These are phyloP conservation scores for Coilia nasus DNA, from an alignment of 2,797 vertebrate species.

Conservation along the genomic window DNA sequence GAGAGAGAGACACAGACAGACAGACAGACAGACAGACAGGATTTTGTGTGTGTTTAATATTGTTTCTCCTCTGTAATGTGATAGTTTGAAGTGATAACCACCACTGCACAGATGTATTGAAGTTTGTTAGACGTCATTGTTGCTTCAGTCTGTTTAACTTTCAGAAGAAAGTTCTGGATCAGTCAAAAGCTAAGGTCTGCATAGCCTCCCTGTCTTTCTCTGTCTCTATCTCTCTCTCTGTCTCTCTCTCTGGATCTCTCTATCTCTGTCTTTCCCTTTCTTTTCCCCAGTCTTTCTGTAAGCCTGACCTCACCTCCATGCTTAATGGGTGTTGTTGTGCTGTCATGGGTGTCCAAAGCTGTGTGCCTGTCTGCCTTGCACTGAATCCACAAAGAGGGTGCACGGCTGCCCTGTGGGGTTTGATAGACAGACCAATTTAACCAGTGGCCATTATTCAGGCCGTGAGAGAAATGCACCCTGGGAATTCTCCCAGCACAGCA, in stretches of 20 bases:
- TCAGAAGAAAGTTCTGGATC: not conserved
- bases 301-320: not conserved
- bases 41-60: no score
- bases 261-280: no score
- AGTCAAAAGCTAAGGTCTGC: not conserved
- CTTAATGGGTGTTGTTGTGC: slow-evolving; percentile 6
- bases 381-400: slow-evolving; percentile 15
- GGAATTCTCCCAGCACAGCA: slow-evolving; percentile 32
- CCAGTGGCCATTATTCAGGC: slow-evolving; percentile 40
- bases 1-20: no score
- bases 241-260: not conserved
- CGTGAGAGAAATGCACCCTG: slow-evolving; percentile 26
- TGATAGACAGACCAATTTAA: slow-evolving; percentile 46
- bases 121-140: not conserved
- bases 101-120: not conserved
- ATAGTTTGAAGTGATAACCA: not conserved
- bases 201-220: no score
- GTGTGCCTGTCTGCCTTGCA: not conserved
- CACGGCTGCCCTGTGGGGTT: not conserved
- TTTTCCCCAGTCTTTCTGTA: not conserved
- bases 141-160: not conserved
- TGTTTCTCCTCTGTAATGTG: not conserved
- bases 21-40: no score
- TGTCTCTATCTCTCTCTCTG: no score
- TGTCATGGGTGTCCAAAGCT: no score